Base-by-base conservation (phyloP, 2,888 invertebrate species). In the Spilosoma lubricipeda region DNA sequence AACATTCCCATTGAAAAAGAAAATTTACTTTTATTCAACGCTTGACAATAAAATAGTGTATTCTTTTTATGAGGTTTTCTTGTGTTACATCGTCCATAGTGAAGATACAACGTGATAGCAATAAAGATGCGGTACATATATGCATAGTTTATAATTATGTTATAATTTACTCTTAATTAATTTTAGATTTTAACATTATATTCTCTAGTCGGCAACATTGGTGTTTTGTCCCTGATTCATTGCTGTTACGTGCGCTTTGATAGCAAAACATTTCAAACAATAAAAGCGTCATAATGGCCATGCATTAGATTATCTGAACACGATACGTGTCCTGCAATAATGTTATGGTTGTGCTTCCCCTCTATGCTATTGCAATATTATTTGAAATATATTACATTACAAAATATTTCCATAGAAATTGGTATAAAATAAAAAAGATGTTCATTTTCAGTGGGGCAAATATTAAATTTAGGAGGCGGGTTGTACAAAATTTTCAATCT, bases 301-400 rank as follows among this genome's bases (percentile, higher is more conserved):
- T 93, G 93, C 91, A 93, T 94, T 92, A 92, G 92, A 93, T 94
- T 94, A 94, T 93, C 92, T 91, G 89, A 87, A 88, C 83, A 89
- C 87, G 91, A 93, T 93, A 94, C 94, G 94, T 95, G 94, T 91
- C 84, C 91, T 91, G 94, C 92, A 94, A 95, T 94, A 94, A 95
- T 94, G 90, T 93, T 90, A 93, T 92, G 85, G 90, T 90, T 79
- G 66, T 79, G 82, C 80, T 83, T 86, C 88, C 83, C 84, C 83
- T 85, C 77, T 88, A 86, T 87, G 89, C 82, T 88, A 85, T 89
- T 90, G 87, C 90, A 91, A 92, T 77, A 87, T 42, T 20, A 88
- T 89, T 90, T 86, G 90, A 93, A 91, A 56, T 27, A 56, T 56
- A 56, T 90, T 87, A 90, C 89, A 83, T 86, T 81, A 82, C 83